phyloP scores from a whole-genome alignment of 2,113 vertebrate species.

The Terrapene triunguis region DNA sequence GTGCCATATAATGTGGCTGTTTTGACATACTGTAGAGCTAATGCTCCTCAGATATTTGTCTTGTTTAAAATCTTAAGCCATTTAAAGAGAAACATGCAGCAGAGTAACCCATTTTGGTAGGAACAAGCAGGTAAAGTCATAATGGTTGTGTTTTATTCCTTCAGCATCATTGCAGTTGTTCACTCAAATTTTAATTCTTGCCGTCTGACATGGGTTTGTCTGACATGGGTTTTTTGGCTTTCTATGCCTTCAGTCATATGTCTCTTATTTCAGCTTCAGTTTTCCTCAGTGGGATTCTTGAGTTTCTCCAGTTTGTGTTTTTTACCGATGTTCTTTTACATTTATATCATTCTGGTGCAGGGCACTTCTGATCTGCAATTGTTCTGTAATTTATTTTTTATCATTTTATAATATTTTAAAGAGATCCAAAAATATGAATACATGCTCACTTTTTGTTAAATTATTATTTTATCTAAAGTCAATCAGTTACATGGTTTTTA shows the following conservation, averaged over 20 bases:
- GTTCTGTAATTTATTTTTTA: slow-evolving; percentile 70
- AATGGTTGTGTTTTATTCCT: slow-evolving; percentile 51
- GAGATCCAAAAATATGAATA: slow-evolving; percentile 17
- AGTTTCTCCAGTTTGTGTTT: slow-evolving; percentile 74
- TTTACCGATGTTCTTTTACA: slow-evolving; percentile 59
- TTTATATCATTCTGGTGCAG: slow-evolving; percentile 86
- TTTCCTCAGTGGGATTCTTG: slow-evolving; percentile 68
- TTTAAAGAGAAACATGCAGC: slow-evolving; percentile 85
- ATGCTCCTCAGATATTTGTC: background rate
- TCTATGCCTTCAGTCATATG: slow-evolving; percentile 84
- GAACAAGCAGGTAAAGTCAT: slow-evolving; percentile 44
- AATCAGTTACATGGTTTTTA: slow-evolving; percentile 29
- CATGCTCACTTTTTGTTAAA: background rate
- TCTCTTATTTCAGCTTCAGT: slow-evolving; percentile 76
- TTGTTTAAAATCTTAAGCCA: slow-evolving; percentile 23
- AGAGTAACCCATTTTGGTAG: slow-evolving; percentile 78
- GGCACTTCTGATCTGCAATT: slow-evolving; percentile 92
- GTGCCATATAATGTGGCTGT: background rate
- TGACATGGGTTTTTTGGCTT: slow-evolving; percentile 93
- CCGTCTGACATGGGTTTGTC: slow-evolving; percentile 97
- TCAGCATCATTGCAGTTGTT: slow-evolving; percentile 41
- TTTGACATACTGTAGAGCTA: background rate
- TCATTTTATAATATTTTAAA: slow-evolving; percentile 39
- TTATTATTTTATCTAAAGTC: slow-evolving; percentile 44
- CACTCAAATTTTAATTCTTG: slow-evolving; percentile 79